Percentiles rank a stretch among this genome's conserved stretches.
These are phyloP conservation scores for Atherinosoma microstoma DNA, from an alignment of 2,797 vertebrate genomes.

Conservation along the genomic window DNA sequence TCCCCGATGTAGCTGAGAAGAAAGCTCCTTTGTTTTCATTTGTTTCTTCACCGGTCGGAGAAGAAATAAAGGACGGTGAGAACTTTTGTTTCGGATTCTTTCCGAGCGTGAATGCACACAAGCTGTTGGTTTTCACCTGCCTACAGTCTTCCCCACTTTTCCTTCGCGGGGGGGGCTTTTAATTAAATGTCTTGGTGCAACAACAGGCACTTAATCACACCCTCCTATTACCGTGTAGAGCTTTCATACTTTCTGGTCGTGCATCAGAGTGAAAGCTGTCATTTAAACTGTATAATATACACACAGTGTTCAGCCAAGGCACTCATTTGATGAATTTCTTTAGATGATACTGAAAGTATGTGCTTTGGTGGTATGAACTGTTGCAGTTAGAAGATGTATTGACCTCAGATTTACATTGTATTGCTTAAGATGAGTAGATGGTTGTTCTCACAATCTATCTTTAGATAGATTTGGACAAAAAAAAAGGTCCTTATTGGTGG, in stretches of 20 bases:
- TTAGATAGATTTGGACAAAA: not conserved
- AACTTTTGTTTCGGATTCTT: constrained; percentile 47
- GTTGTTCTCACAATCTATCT: not conserved
- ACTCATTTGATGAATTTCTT: constrained; percentile 1
- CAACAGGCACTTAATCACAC: constrained; percentile 60
- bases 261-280: constrained; percentile 33
- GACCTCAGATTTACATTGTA: not conserved
- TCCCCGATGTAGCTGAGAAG: constrained; percentile 60
- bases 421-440: not conserved
- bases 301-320: constrained; percentile 8
- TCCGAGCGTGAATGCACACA: constrained; percentile 38
- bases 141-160: constrained; percentile 45
- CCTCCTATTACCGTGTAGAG: constrained; percentile 48
- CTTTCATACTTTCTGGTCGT: constrained; percentile 42
- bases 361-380: not conserved
- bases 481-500: not conserved
- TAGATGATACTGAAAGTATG: not conserved
- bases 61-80: constrained; percentile 44
- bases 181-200: constrained; percentile 76
- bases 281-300: constrained; percentile 25
- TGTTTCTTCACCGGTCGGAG: constrained; percentile 71
- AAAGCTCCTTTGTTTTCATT: constrained; percentile 75
- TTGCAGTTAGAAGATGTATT: not conserved
- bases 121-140: constrained; percentile 67
- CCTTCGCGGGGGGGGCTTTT: constrained; percentile 54